Conservation (phyloP, 2,888 invertebrate species). For the Thera britannica region DNA sequence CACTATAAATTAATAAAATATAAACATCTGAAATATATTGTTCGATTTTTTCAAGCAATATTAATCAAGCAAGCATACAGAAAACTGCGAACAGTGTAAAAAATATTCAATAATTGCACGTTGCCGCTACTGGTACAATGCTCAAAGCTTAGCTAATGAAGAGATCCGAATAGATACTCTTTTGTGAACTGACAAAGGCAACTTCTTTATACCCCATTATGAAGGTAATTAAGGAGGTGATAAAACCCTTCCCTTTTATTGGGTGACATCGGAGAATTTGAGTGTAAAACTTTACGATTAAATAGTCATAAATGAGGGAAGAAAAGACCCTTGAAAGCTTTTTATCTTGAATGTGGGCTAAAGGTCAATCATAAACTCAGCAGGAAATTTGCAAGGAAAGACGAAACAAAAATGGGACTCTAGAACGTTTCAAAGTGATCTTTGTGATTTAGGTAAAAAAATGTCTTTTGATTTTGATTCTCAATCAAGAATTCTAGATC, state of each 20-base stretch:
- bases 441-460: too few relatives aligned
- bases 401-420: too few relatives aligned
- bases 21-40: too few relatives aligned
- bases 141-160: slow-evolving; percentile 14
- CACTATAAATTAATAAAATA: too few relatives aligned
- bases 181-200: slow-evolving; percentile 30
- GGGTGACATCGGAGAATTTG: slow-evolving; percentile 42
- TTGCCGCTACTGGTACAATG: neutral
- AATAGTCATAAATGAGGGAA: slow-evolving; percentile 34
- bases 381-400: neutral
- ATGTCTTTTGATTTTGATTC: too few relatives aligned
- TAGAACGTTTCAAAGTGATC: too few relatives aligned
- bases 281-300: slow-evolving; percentile 39
- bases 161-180: slow-evolving; percentile 19
- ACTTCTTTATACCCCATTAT: slow-evolving; percentile 41
- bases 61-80: too few relatives aligned
- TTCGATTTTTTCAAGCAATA: too few relatives aligned
- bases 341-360: slow-evolving; percentile 10
- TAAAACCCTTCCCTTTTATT: slow-evolving; percentile 42
- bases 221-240: slow-evolving; percentile 43
- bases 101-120: too few relatives aligned
- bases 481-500: too few relatives aligned
- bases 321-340: slow-evolving; percentile 15
- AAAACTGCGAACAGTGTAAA: too few relatives aligned
- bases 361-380: slow-evolving; percentile 3